phyloP scores from a whole-genome alignment of 2,888 invertebrate species.

The Euzetes globulus region DNA sequence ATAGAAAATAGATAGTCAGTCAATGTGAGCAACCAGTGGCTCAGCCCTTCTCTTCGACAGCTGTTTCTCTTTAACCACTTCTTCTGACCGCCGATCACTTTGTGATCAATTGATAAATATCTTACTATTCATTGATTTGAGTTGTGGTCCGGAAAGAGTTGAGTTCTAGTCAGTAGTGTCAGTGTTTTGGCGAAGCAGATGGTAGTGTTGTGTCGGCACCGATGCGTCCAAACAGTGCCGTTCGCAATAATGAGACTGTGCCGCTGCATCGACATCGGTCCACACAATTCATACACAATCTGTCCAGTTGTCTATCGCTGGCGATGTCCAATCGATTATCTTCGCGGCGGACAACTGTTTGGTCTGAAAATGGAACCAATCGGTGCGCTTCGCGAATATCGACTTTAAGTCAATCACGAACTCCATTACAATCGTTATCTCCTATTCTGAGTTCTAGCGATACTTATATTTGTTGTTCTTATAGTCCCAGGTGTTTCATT shows the following conservation, averaged over 20 bases:
- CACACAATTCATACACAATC: background rate
- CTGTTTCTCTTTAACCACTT: background rate
- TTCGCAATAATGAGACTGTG: background rate
- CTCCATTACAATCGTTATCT: conserved; percentile 9
- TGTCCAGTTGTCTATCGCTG: background rate
- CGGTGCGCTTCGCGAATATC: background rate
- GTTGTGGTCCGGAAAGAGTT: background rate
- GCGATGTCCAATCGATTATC: conserved; percentile 8
- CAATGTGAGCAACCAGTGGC: background rate
- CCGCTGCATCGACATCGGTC: background rate
- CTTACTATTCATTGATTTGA: background rate
- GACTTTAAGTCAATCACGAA: background rate
- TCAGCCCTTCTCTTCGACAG: background rate
- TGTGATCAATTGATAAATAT: background rate
- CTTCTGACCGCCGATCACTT: background rate
- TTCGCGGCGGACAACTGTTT: background rate
- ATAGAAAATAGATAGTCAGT: background rate
- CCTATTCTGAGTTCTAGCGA: conserved; percentile 52
- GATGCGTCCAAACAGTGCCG: background rate
- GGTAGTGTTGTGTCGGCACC: background rate
- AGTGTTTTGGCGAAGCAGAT: background rate
- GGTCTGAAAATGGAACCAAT: background rate
- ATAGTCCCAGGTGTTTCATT: conserved; percentile 58
- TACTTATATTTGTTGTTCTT: conserved; percentile 58
- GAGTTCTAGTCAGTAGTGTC: background rate